These are phyloP conservation scores for Clinocottus analis DNA, from an alignment of 2,113 vertebrate species.

Conservation along the genomic window DNA sequence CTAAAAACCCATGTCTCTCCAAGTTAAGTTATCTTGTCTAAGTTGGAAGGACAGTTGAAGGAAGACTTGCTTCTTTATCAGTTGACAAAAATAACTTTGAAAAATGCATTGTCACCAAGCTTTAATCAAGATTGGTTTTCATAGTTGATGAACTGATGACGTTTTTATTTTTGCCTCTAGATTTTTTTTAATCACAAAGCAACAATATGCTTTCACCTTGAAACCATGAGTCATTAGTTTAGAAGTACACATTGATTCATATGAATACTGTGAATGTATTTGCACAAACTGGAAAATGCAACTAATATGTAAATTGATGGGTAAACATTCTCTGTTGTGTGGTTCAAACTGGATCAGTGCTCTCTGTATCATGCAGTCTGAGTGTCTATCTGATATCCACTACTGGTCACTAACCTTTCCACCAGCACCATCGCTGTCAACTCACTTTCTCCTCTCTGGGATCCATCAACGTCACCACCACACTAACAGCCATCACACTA, in stretches of 20 bases:
- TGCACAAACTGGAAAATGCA: slow-evolving; percentile 26
- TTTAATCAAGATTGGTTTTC: slow-evolving; percentile 9
- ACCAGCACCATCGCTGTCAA: slow-evolving; percentile 38
- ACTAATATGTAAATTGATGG: slow-evolving; percentile 38
- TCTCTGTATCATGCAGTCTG: slow-evolving; percentile 29
- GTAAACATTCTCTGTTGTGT: slow-evolving; percentile 26
- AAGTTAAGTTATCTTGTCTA: slow-evolving; percentile 3
- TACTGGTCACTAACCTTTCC: slow-evolving; percentile 66
- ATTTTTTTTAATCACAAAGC: not conserved
- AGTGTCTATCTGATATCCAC: slow-evolving; percentile 30
- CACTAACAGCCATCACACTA: slow-evolving; percentile 45
- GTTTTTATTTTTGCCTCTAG: not conserved
- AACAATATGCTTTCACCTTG: slow-evolving; percentile 25
- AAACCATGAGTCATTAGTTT: slow-evolving; percentile 10
- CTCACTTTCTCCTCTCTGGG: slow-evolving; percentile 55
- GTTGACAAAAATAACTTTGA: not conserved
- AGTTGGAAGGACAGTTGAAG: not conserved
- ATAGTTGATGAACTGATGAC: not conserved
- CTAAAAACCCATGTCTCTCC: not conserved
- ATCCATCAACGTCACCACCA: slow-evolving; percentile 60
- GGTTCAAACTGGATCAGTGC: slow-evolving; percentile 37
- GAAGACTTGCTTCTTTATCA: not conserved
- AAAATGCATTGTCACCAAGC: slow-evolving; percentile 6
- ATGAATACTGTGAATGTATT: slow-evolving; percentile 7
- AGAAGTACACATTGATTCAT: slow-evolving; percentile 3